phyloP scores from a whole-genome alignment of 2,888 invertebrate species.

The Thalpophila matura region DNA sequence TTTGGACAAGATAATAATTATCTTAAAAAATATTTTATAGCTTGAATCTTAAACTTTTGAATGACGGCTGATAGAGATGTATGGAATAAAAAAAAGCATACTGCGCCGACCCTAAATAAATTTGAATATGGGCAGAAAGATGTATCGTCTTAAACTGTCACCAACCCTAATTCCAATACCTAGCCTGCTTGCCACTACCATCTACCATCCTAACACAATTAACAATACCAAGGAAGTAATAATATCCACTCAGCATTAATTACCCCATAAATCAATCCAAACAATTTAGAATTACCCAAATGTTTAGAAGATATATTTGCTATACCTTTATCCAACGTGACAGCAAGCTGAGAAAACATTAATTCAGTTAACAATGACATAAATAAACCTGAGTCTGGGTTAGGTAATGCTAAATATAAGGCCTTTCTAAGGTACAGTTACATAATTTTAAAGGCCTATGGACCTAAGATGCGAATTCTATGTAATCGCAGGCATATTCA shows the following conservation, averaged over 20 bases:
- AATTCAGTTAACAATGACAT: constrained; percentile 65
- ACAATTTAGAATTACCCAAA: constrained; percentile 48
- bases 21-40: too few relatives aligned
- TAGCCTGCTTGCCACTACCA: too few relatives aligned
- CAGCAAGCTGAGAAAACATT: constrained; percentile 59
- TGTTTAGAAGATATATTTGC: constrained; percentile 52
- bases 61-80: too few relatives aligned
- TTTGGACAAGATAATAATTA: too few relatives aligned
- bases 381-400: constrained; percentile 55
- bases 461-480: constrained; percentile 52
- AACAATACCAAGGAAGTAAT: constrained; percentile 18
- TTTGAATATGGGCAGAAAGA: too few relatives aligned
- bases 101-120: too few relatives aligned
- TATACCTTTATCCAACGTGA: constrained; percentile 35
- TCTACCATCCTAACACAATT: background rate
- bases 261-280: constrained; percentile 47
- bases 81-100: too few relatives aligned
- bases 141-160: background rate
- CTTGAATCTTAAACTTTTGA: too few relatives aligned
- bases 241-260: constrained; percentile 31
- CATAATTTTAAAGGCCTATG: constrained; percentile 51
- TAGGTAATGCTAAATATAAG: constrained; percentile 59
- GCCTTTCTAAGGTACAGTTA: constrained; percentile 54
- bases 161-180: background rate
- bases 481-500: constrained; percentile 56